These are phyloP conservation scores for Cheilosia variabilis DNA, from an alignment of 2,888 invertebrate species.

Conservation along the genomic window DNA sequence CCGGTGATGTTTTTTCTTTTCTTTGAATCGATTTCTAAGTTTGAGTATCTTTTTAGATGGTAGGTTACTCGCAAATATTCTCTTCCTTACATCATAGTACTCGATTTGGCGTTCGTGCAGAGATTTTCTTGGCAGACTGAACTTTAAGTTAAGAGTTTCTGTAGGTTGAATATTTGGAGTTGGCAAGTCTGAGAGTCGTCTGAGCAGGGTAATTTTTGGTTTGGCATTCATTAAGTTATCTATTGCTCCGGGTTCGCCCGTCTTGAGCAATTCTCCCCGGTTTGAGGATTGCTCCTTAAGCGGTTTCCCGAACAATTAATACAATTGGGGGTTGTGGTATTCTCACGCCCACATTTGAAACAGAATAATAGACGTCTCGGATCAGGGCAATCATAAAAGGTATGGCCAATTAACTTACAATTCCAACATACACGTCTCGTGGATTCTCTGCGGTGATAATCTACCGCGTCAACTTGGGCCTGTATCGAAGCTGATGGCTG, in stretches of 20 bases:
- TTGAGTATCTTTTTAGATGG: background rate
- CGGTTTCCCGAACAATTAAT: too few relatives aligned
- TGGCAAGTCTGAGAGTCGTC: background rate
- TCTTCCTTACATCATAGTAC: background rate
- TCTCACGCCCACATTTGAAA: too few relatives aligned
- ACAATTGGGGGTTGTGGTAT: too few relatives aligned
- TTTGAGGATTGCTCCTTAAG: too few relatives aligned
- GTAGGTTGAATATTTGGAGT: background rate
- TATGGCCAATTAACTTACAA: background rate
- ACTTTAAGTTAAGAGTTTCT: too few relatives aligned
- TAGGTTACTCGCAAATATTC: background rate
- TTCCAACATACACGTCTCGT: background rate
- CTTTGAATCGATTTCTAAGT: background rate
- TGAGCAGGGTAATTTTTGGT: background rate
- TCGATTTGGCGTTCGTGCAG: background rate
- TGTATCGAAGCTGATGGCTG: background rate
- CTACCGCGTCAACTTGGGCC: background rate
- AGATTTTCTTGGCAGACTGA: background rate
- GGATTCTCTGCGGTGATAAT: background rate
- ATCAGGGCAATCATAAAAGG: background rate
- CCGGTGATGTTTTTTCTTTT: conserved; percentile 1
- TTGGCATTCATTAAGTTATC: background rate
- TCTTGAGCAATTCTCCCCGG: too few relatives aligned
- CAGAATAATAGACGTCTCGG: too few relatives aligned
- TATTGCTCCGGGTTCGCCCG: background rate